Percentiles rank a stretch among this genome's conserved stretches.
phyloP scores from a whole-genome alignment of 1,140 invertebrate genomes.

The Macrosteles quadrilineatus region DNA sequence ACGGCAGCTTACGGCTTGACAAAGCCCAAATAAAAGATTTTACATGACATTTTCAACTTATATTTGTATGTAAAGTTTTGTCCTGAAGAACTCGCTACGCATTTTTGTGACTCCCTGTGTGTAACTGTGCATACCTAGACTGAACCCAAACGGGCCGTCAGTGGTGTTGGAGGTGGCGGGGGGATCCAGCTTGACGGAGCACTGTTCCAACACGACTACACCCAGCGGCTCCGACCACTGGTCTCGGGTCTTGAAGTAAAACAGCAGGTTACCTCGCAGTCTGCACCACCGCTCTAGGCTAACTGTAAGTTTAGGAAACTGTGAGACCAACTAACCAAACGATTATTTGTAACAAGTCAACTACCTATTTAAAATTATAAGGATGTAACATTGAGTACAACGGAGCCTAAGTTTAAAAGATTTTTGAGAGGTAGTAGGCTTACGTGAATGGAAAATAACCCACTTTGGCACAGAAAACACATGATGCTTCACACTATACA shows the following conservation, averaged over 20 bases:
- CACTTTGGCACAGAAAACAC: too few species aligned
- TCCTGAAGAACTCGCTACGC: too few species aligned
- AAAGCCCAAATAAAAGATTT: too few species aligned
- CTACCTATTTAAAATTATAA: not conserved
- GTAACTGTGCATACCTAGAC: conserved; percentile 67
- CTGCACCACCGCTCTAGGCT: conserved; percentile 86
- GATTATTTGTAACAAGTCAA: conserved; percentile 3
- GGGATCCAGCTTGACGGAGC: conserved; percentile 70
- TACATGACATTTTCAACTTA: too few species aligned
- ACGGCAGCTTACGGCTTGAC: too few species aligned
- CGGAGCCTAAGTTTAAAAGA: too few species aligned
- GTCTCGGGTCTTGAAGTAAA: conserved; percentile 91
- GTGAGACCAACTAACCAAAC: conserved; percentile 22
- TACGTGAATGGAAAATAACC: too few species aligned
- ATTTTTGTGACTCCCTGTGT: too few species aligned
- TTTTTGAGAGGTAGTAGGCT: too few species aligned
- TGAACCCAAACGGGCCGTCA: conserved; percentile 66
- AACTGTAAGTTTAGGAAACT: conserved; percentile 58
- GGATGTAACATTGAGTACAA: too few species aligned
- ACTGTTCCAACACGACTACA: conserved; percentile 85
- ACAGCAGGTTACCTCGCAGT: conserved; percentile 87
- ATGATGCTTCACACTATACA: too few species aligned
- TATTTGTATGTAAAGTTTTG: too few species aligned
- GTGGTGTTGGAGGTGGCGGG: conserved; percentile 52
- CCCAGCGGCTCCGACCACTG: conserved; percentile 85